Conservation (phyloP, 2,113 vertebrate genomes). For the Atractosteus spatula region DNA sequence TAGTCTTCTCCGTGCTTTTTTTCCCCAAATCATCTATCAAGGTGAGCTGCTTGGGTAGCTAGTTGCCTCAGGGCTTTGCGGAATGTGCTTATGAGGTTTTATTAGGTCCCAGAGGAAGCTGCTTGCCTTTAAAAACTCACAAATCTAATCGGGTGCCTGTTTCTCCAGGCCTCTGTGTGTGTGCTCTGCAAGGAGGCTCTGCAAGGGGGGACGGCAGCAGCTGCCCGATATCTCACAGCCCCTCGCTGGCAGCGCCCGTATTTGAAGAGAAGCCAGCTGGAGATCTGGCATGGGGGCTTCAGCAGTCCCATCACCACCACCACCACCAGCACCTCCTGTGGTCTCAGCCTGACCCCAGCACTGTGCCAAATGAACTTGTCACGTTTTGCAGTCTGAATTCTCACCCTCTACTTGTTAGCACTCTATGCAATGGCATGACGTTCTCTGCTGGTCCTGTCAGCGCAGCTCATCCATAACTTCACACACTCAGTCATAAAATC, state of each 20-base stretch:
- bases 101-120: slow-evolving; percentile 26
- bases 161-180: slow-evolving; percentile 2
- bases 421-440: too few relatives aligned
- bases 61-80: slow-evolving; percentile 23
- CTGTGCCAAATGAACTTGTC: background rate
- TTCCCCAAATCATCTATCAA: slow-evolving; percentile 32
- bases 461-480: too few relatives aligned
- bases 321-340: background rate
- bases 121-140: slow-evolving; percentile 27
- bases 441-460: too few relatives aligned
- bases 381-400: background rate
- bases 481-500: too few relatives aligned
- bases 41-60: slow-evolving; percentile 27
- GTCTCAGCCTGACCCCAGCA: slow-evolving; percentile 12
- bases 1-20: slow-evolving; percentile 21
- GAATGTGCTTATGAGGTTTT: slow-evolving; percentile 33
- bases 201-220: background rate
- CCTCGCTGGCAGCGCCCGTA: background rate
- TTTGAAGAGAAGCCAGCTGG: slow-evolving; percentile 1
- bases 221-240: background rate
- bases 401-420: too few relatives aligned
- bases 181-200: background rate
- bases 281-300: background rate
- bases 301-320: background rate
- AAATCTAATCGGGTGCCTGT: slow-evolving; percentile 14